Evolutionary conservation across 2,888 invertebrate genomes (phyloP).

Genomic region (Oligia strigilis): DNA sequence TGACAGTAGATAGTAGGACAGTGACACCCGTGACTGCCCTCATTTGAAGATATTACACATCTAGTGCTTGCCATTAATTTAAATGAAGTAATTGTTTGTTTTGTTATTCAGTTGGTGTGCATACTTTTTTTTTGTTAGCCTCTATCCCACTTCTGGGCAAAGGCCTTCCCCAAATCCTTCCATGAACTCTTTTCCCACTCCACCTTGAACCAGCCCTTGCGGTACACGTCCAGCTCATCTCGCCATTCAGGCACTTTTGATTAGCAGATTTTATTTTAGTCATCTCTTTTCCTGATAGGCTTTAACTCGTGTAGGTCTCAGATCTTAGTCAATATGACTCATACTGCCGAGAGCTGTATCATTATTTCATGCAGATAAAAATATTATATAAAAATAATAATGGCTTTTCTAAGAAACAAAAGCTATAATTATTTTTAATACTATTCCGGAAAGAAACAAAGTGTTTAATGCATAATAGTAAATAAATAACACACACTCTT

Average conservation of each 20-base stretch:
- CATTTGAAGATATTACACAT: constrained; percentile 37
- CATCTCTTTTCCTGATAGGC: not conserved
- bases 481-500: constrained; percentile 20
- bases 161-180: not conserved
- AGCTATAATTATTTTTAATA: not conserved
- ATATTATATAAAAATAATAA: not conserved
- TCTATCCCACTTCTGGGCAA: not conserved
- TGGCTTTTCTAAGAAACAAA: not conserved
- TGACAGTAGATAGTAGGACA: constrained; percentile 45
- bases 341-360: not conserved
- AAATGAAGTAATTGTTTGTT: constrained; percentile 13
- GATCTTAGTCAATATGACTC: constrained; percentile 27
- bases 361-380: constrained; percentile 3
- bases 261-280: not conserved
- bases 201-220: not conserved
- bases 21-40: constrained; percentile 43
- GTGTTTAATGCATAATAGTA: constrained; percentile 28
- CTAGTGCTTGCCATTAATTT: constrained; percentile 1
- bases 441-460: constrained; percentile 5
- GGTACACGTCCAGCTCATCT: not conserved
- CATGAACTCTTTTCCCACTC: not conserved
- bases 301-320: not conserved
- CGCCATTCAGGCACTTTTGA: not conserved
- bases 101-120: not conserved
- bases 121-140: not conserved